Conservation (phyloP, 2,113 vertebrate species). For the Boulengerochromis microlepis region DNA sequence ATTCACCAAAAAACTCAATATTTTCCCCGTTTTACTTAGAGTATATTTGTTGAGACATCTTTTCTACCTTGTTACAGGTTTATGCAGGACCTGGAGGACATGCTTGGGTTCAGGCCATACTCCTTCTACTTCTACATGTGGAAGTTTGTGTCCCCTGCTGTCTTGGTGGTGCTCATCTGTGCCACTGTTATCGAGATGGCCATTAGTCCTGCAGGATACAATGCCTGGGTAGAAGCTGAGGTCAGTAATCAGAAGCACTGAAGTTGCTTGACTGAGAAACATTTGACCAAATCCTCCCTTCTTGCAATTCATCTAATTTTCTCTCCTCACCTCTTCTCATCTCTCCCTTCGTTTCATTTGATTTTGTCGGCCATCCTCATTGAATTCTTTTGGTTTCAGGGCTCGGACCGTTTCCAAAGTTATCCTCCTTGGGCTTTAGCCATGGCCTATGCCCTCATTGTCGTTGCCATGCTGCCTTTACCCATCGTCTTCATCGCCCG, state of each 20-base stretch:
- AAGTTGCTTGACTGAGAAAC: background rate
- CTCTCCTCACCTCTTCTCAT: background rate
- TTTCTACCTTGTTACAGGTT: slow-evolving; percentile 71
- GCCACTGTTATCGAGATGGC: slow-evolving; percentile 91
- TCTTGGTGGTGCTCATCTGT: slow-evolving; percentile 81
- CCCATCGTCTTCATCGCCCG: slow-evolving; percentile 85
- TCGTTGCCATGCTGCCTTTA: slow-evolving; percentile 84
- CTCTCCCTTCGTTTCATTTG: fast-evolving
- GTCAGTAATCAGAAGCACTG: slow-evolving; percentile 62
- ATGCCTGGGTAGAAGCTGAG: slow-evolving; percentile 90
- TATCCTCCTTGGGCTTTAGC: slow-evolving; percentile 91
- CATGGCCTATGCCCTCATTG: slow-evolving; percentile 85
- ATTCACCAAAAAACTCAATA: background rate
- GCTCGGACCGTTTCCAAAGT: slow-evolving; percentile 83
- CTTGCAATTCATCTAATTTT: background rate
- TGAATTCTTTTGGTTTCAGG: slow-evolving; percentile 63
- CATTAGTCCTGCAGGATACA: slow-evolving; percentile 89
- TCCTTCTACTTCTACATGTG: slow-evolving; percentile 93
- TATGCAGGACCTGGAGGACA: slow-evolving; percentile 97
- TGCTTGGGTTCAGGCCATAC: slow-evolving; percentile 93
- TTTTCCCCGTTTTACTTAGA: background rate
- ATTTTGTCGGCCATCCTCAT: background rate
- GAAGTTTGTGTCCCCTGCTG: slow-evolving; percentile 91
- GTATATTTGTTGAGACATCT: background rate
- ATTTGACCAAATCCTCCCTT: background rate